Percentiles rank a stretch among this genome's conserved stretches.
These are phyloP conservation scores for Idris sp. DNA, from an alignment of 1,140 invertebrate genomes.

Conservation along the genomic window DNA sequence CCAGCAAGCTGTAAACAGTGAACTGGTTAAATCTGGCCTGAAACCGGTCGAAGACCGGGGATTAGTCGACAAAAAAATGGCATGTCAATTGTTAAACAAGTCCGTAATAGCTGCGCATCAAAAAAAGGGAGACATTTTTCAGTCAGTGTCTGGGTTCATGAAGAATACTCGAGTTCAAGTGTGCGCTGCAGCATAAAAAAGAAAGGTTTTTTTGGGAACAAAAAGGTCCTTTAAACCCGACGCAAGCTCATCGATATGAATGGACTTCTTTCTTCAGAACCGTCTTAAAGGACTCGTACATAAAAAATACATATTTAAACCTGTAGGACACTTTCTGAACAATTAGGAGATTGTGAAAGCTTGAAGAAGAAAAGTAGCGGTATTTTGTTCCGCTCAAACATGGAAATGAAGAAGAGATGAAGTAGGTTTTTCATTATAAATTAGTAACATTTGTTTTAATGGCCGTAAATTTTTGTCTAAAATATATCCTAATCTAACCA, in stretches of 20 bases:
- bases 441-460: no score
- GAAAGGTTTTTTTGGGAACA: background rate
- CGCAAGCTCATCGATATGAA: background rate
- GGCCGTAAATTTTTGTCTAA: no score
- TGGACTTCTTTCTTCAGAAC: background rate
- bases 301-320: no score
- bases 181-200: conserved; percentile 2
- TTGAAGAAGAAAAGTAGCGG: no score
- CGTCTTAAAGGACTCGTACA: background rate
- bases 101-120: background rate
- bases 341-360: no score
- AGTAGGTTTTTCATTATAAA: no score
- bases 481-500: no score
- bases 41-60: background rate
- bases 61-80: conserved; percentile 2
- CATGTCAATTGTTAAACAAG: conserved; percentile 2
- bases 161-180: conserved; percentile 8
- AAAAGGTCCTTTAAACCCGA: conserved; percentile 7
- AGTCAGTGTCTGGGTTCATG: background rate
- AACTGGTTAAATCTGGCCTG: conserved; percentile 7
- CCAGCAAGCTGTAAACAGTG: background rate
- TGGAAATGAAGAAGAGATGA: no score
- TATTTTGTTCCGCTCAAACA: no score
- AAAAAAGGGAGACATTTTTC: conserved; percentile 12
- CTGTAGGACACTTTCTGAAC: no score